Conservation (phyloP, 2,797 vertebrate genomes). For the Crypturellus tataupa region DNA sequence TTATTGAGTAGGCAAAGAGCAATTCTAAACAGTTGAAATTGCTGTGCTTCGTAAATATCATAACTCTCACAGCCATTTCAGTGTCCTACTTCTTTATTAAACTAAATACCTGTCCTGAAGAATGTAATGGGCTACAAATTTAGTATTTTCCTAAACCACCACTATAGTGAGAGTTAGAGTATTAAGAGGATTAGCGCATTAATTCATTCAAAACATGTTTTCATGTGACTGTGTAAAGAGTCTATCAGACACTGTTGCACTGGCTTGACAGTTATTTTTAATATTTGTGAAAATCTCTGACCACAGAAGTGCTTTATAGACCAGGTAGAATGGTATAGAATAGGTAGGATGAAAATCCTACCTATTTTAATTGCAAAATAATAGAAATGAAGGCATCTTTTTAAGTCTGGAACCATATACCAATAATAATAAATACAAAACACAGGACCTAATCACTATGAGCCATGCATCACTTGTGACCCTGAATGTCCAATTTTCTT, state of each 20-base stretch:
- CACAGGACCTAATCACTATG: background rate
- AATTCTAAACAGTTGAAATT: constrained; percentile 22
- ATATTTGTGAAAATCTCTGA: background rate
- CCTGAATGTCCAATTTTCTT: constrained; percentile 36
- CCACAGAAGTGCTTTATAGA: background rate
- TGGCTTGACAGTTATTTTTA: background rate
- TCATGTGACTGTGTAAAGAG: background rate
- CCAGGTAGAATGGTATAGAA: background rate
- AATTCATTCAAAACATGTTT: background rate
- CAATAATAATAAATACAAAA: background rate
- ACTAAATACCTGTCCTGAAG: background rate
- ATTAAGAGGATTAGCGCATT: background rate
- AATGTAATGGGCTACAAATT: background rate
- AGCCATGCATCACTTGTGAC: constrained; percentile 19
- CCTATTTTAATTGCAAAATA: background rate
- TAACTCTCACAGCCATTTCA: background rate
- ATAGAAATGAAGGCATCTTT: background rate
- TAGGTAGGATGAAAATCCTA: background rate
- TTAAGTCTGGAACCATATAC: background rate
- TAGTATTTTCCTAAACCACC: background rate
- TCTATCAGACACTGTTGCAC: background rate
- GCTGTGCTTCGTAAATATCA: background rate
- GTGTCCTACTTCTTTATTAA: background rate
- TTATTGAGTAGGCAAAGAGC: background rate
- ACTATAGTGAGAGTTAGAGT: background rate